A percentile compares a stretch with the other conserved stretches of the same genome.
Evolutionary conservation across 2,113 vertebrate genomes (phyloP).

Genomic region (Atlantisia rogersi): DNA sequence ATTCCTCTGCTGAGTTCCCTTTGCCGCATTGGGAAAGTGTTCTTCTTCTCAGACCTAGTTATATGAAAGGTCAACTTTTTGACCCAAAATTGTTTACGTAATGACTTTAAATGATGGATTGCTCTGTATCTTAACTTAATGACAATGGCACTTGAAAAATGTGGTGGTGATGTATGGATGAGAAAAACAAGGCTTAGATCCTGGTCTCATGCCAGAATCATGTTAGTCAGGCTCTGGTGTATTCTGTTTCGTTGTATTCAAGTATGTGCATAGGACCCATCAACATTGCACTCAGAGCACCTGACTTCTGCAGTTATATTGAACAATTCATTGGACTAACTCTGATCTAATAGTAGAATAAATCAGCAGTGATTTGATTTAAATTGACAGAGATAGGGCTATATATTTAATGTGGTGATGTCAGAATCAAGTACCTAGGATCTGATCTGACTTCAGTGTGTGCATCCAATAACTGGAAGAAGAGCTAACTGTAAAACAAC

Average conservation of each 20-base stretch:
- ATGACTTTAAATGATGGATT: conserved; percentile 5
- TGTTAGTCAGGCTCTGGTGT: background rate
- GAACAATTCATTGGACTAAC: background rate
- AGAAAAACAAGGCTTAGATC: conserved; percentile 27
- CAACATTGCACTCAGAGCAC: background rate
- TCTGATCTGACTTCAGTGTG: background rate
- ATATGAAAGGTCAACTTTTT: background rate
- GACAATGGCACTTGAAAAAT: conserved; percentile 46
- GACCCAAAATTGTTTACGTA: conserved; percentile 3
- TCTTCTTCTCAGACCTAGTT: conserved; percentile 6
- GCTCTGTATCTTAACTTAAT: conserved; percentile 30
- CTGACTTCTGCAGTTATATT: background rate
- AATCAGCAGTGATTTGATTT: background rate
- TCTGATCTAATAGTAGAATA: background rate
- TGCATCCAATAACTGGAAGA: background rate
- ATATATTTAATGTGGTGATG: background rate
- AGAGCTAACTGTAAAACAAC: background rate
- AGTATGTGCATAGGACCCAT: background rate
- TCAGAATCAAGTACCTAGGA: background rate
- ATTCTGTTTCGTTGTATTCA: background rate
- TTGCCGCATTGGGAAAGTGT: background rate
- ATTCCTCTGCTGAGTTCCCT: background rate
- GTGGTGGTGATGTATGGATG: conserved; percentile 15
- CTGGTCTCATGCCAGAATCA: conserved; percentile 14
- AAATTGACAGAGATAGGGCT: background rate